Evolutionary conservation across 2,113 vertebrate species (phyloP).

Genomic region (Oncorhynchus nerka): DNA sequence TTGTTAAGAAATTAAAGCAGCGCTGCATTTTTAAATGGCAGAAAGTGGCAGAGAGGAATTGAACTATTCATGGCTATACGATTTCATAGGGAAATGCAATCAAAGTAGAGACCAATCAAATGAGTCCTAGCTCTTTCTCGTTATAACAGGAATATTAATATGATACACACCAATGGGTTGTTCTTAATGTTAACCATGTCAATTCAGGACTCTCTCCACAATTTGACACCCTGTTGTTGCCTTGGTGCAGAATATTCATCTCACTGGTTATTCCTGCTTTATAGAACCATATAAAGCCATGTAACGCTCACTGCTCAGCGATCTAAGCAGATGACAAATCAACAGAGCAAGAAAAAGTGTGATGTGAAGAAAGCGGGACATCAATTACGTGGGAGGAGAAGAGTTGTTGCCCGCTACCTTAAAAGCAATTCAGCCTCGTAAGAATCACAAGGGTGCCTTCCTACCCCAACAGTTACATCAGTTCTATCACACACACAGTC

Average conservation of each 20-base stretch:
- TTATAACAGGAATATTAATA: not conserved
- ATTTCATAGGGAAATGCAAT: not conserved
- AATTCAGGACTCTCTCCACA: not conserved
- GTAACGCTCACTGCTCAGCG: constrained; percentile 7
- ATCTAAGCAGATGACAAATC: constrained; percentile 11
- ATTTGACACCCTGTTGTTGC: not conserved
- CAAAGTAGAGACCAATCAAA: not conserved
- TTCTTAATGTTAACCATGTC: too few species aligned
- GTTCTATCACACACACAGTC: not conserved
- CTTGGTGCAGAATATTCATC: not conserved
- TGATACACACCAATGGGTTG: not conserved
- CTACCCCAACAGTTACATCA: not conserved
- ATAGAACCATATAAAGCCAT: not conserved
- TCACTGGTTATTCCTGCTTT: not conserved
- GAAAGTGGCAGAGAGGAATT: constrained; percentile 1
- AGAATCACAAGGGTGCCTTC: not conserved
- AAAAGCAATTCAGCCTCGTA: constrained; percentile 2
- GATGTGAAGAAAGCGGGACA: not conserved
- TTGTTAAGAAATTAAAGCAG: constrained; percentile 32
- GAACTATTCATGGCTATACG: constrained; percentile 3
- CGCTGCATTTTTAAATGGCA: not conserved
- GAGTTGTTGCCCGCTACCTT: constrained; percentile 8
- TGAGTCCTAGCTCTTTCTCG: too few species aligned
- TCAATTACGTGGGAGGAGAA: constrained; percentile 8
- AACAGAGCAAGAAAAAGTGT: not conserved